Evolutionary conservation across 2,113 vertebrate species (phyloP).

Genomic region (Colossoma macropomum): DNA sequence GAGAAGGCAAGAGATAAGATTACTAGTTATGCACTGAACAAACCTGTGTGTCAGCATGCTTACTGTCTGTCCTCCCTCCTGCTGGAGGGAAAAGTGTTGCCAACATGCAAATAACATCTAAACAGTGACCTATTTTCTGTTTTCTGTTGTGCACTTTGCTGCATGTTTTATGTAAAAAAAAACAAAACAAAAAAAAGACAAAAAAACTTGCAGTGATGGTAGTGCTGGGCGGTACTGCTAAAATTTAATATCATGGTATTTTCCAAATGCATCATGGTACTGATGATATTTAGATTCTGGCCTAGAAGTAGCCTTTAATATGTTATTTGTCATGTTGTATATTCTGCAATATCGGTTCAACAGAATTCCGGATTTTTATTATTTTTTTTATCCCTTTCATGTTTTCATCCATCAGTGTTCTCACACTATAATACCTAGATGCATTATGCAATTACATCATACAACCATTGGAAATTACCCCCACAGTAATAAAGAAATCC

Average conservation of each 20-base stretch:
- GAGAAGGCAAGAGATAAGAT: conserved; percentile 74
- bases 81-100: not conserved
- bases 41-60: conserved; percentile 60
- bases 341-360: not conserved
- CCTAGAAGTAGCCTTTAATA: too few species aligned
- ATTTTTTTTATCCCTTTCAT: too few species aligned
- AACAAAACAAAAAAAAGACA: not conserved
- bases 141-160: not conserved
- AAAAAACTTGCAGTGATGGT: not conserved
- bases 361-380: too few species aligned
- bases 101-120: conserved; percentile 4
- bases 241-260: not conserved
- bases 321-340: too few species aligned
- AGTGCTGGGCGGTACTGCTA: not conserved
- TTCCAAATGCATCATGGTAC: too few species aligned
- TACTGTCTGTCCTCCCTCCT: conserved; percentile 1
- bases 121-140: not conserved
- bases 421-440: too few species aligned
- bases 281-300: too few species aligned
- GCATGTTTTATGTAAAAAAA: not conserved
- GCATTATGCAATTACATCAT: too few species aligned
- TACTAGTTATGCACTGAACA: conserved; percentile 64
- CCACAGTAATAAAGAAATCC: too few species aligned
- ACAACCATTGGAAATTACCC: too few species aligned
- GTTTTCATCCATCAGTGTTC: too few species aligned